phyloP scores from a whole-genome alignment of 2,797 vertebrate genomes.

The Macrochelys suwanniensis region DNA sequence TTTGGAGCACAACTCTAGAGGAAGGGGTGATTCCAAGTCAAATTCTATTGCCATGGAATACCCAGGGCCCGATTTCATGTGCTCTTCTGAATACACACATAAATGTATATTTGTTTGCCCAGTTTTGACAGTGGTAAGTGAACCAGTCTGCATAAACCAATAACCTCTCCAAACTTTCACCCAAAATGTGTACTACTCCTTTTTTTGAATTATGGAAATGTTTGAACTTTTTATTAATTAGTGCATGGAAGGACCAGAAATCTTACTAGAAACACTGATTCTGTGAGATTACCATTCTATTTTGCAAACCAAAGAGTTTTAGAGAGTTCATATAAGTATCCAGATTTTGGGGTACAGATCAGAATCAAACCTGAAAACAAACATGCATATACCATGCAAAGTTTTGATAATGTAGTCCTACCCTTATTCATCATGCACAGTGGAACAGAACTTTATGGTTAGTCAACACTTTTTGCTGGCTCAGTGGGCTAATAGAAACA shows the following conservation, averaged over 20 bases:
- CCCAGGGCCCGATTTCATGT: background rate
- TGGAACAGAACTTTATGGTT: conserved; percentile 1
- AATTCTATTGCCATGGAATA: background rate
- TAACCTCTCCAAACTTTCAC: background rate
- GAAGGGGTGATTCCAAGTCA: background rate
- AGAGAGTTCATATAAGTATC: background rate
- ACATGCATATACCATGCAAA: background rate
- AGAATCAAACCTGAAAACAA: conserved; percentile 1
- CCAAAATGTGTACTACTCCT: background rate
- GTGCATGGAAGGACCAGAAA: background rate
- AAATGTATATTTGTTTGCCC: background rate
- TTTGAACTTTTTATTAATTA: background rate
- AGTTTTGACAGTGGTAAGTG: background rate
- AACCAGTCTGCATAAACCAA: background rate
- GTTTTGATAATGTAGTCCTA: conserved; percentile 8
- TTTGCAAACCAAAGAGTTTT: background rate
- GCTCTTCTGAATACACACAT: background rate
- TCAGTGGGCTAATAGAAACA: conserved; percentile 23
- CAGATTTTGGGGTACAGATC: background rate
- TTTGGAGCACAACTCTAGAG: background rate
- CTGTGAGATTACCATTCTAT: background rate
- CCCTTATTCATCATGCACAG: background rate
- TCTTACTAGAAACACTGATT: background rate
- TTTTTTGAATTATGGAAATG: background rate
- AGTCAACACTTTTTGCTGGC: conserved; percentile 37